Percentiles rank a stretch among this genome's conserved stretches.
Conservation (phyloP, 1,140 invertebrate species). For the Nomia melanderi region DNA sequence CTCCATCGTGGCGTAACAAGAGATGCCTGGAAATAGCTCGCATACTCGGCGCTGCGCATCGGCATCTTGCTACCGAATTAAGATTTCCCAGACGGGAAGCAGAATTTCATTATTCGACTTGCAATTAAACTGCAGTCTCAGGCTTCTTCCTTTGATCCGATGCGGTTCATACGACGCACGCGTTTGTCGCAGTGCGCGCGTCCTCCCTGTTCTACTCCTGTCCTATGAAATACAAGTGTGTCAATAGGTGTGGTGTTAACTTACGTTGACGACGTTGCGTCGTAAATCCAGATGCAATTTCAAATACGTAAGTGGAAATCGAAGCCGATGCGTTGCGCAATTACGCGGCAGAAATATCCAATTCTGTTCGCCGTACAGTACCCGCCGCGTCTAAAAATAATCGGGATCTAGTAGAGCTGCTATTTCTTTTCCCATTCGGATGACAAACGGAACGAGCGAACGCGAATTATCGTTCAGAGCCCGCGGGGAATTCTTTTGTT, state of each 20-base stretch:
- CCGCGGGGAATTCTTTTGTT: background rate
- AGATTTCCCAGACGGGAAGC: slow-evolving; percentile 18
- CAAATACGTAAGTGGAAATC: slow-evolving; percentile 42
- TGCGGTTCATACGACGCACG: background rate
- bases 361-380: background rate
- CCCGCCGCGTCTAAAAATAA: background rate
- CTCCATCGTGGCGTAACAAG: background rate
- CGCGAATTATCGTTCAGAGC: background rate
- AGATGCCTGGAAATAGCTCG: background rate
- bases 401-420: background rate
- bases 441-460: background rate
- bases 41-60: background rate
- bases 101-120: slow-evolving; percentile 30
- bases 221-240: slow-evolving; percentile 50
- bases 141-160: slow-evolving; percentile 23
- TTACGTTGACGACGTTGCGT: slow-evolving; percentile 46
- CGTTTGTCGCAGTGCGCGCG: background rate
- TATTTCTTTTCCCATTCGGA: too few relatives aligned
- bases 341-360: slow-evolving; percentile 41
- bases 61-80: slow-evolving; percentile 23
- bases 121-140: slow-evolving; percentile 24
- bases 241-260: slow-evolving; percentile 50
- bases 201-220: slow-evolving; percentile 1
- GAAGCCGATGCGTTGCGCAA: slow-evolving; percentile 46
- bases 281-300: slow-evolving; percentile 54